Conservation (phyloP, 2,888 invertebrate species). For the Trichogramma evanescens region DNA sequence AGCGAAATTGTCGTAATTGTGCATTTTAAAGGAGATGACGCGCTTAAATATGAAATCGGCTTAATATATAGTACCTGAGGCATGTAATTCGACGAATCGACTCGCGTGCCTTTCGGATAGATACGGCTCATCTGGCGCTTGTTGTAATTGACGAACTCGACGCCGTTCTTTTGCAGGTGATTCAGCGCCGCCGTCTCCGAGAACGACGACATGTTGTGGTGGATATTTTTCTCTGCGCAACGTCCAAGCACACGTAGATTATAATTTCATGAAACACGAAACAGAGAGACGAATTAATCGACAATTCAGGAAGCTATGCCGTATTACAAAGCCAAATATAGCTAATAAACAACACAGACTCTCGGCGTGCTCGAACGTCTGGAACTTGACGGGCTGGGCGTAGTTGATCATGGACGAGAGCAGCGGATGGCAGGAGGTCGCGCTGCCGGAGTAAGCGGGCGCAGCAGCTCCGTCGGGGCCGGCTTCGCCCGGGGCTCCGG, state of each 20-base stretch:
- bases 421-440: conserved; percentile 62
- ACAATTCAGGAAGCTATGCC: not conserved
- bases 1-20: not conserved
- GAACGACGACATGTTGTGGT: conserved; percentile 66
- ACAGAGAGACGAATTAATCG: not conserved
- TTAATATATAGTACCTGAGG: conserved; percentile 51
- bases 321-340: not conserved
- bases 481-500: conserved; percentile 56
- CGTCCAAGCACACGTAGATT: not conserved
- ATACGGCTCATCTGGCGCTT: conserved; percentile 67
- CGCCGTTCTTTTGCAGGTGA: conserved; percentile 58
- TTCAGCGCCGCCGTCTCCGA: conserved; percentile 61
- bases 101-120: conserved; percentile 64
- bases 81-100: conserved; percentile 66
- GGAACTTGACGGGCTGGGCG: conserved; percentile 65
- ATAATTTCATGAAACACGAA: not conserved
- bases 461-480: conserved; percentile 42
- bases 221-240: conserved; percentile 55
- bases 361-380: conserved; percentile 61
- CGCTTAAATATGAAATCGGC: no score
- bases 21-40: not conserved
- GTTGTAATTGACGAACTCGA: conserved; percentile 68
- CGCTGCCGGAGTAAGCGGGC: conserved; percentile 58
- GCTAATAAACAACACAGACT: conserved; percentile 44
- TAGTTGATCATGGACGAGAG: conserved; percentile 65